Evolutionary conservation across 2,797 vertebrate genomes (phyloP), one percentile per base, ranked within the genome.

Genomic region (Paguma larvata): DNA sequence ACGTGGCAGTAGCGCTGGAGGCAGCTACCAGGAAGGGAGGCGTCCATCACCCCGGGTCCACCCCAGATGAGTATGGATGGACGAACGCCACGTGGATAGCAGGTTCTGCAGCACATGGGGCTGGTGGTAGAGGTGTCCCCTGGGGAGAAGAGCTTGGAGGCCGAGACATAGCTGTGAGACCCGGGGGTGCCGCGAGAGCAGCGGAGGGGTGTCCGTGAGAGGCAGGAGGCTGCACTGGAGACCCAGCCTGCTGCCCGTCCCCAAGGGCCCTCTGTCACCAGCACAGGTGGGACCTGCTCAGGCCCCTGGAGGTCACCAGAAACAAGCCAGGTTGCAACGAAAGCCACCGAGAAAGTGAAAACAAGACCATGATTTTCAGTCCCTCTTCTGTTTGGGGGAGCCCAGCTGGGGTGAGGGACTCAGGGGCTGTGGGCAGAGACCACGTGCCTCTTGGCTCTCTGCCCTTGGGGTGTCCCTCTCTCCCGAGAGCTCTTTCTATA

Each of bases 281-380:
- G 48, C 2, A 44, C 67, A 4, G 10, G 34, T 18, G 15, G 67
- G 38, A 41, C 32, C 2, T 15, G 12, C 59, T 68, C 14, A n/a
- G 44, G 25, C 48, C 67, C 51, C 70, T 18, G 6, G 13, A 75
- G 25, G 25, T 30, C 34, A 25, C 41, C 53, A 21, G 41, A 78
- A 94, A 85, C 67, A 21, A 44, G 65, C 62, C 62, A 92, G 46
- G 80, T 67, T 79, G 89, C 62, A 85, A 13, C 72, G 79, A 94
- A 56, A 88, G 77, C 41, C 70, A 63, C 78, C 25, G 72, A 96
- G 59, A 75, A 95, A 51, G 1, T 59, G 19, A 11, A 79, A 79
- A 56, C n/a, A 48, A 48, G 23, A 16, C 27, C 2, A 11, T 70
- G 63, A 78, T 14, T 30, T 32, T 23, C 79, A 38, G 27, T 1